Evolutionary conservation across 2,888 invertebrate species (phyloP), one percentile per base, ranked within the genome.

Genomic region (Oscheius onirici): DNA sequence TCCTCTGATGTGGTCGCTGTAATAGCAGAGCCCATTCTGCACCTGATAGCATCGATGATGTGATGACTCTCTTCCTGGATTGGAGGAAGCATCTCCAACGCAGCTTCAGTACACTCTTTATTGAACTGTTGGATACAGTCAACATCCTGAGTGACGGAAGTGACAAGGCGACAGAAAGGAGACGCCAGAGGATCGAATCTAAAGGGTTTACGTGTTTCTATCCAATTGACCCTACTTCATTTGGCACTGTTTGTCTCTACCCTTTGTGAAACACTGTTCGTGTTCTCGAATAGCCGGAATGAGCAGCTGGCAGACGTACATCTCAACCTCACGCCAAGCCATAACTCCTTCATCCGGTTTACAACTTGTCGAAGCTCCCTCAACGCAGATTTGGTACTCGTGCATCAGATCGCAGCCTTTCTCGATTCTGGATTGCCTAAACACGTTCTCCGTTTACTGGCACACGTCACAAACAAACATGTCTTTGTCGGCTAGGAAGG

Each of bases 221-320:
- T 46, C 22, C 28, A 51, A 34, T 24, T 3, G n/a, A n/a, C 28
- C 68, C 22, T 65, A 79, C 76, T 66, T 76, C 28, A 74, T 60
- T 0, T 52, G n/a, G 65, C 82, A 82, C 26, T 74, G 71, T 0
- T 61, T 46, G 11, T 75, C 34, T 34, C 79, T 71, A 11, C 74
- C 67, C 20, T 51, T 43, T 8, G 61, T 71, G 77, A 86, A 84
- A 61, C 86, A 86, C n/a, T 40, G 61, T 1, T 75, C 34, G 63
- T 86, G 84, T 55, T 86, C 86, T 34, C 72, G 69, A 22, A 83
- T 73, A 1, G 86, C 78, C 1, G 86, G 86, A 10, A 84, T 76
- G 6, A 86, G 76, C 58, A 86, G 73, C 68, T 86, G 86, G 66
- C 86, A 86, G 66, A 82, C 71, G 73, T 83, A 86, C 73, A 82